Percentiles rank a stretch among this genome's conserved stretches.
phyloP scores from a whole-genome alignment of 2,797 vertebrate species.

The Varecia variegata region DNA sequence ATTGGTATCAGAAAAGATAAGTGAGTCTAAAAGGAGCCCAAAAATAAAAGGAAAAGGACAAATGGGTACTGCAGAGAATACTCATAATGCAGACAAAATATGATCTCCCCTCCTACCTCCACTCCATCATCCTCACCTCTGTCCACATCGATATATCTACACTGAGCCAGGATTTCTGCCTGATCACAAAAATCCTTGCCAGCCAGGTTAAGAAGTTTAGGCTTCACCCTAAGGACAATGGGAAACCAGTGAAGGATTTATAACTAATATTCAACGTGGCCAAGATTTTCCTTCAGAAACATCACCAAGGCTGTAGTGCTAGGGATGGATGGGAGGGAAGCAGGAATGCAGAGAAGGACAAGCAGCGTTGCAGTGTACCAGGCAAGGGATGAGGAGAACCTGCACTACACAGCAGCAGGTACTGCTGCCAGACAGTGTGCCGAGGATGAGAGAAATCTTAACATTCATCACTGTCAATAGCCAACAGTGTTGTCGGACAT shows the following conservation, averaged over 20 bases:
- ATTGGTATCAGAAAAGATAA: not conserved
- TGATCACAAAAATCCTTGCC: not conserved
- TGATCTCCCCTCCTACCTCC: not conserved
- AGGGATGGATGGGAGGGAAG: not conserved
- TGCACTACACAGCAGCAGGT: not conserved
- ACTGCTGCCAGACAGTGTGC: fast-evolving
- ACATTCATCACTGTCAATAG: not conserved
- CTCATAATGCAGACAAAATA: not conserved
- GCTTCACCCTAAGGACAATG: not conserved
- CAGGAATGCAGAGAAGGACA: not conserved
- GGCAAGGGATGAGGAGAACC: not conserved
- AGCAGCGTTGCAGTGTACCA: not conserved
- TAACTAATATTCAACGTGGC: not conserved
- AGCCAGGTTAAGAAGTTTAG: not conserved
- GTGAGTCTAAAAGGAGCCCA: not conserved
- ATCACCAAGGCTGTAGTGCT: not conserved
- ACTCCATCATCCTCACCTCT: not conserved
- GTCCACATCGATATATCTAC: not conserved
- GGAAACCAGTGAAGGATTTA: not conserved
- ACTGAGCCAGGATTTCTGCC: not conserved
- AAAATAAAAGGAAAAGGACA: not conserved
- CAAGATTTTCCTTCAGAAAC: not conserved
- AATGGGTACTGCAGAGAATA: not conserved
- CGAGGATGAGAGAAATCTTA: not conserved
- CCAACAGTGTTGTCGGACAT: not conserved